Conservation (phyloP, 1,140 invertebrate species). For the Chionoecetes opilio region DNA sequence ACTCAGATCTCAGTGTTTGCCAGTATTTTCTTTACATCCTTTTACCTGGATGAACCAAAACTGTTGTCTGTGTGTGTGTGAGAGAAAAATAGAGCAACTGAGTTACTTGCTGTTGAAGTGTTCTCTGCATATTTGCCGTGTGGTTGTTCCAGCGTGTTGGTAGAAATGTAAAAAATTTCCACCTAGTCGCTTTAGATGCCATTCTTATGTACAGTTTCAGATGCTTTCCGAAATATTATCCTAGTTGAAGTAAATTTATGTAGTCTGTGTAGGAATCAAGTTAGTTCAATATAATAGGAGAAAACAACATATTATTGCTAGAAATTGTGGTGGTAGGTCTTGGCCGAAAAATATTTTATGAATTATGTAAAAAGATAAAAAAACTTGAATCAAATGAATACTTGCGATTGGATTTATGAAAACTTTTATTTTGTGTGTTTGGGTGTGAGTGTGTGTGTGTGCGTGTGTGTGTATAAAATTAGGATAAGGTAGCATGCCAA, state of each 20-base stretch:
- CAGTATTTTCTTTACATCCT: slow-evolving; percentile 9
- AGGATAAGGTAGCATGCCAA: slow-evolving; percentile 66
- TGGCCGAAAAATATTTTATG: slow-evolving; percentile 49
- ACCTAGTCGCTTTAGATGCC: slow-evolving; percentile 42
- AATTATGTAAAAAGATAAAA: slow-evolving; percentile 48
- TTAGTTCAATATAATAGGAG: slow-evolving; percentile 40
- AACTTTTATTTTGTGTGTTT: slow-evolving; percentile 25
- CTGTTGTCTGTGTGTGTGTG: neutral
- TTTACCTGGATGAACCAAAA: slow-evolving; percentile 21
- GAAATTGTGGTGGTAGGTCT: slow-evolving; percentile 24
- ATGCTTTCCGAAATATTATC: slow-evolving; percentile 67
- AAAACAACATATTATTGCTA: slow-evolving; percentile 47
- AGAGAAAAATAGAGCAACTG: slow-evolving; percentile 16
- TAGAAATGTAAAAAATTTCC: slow-evolving; percentile 34
- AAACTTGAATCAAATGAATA: slow-evolving; percentile 51
- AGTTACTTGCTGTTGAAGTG: slow-evolving; percentile 40
- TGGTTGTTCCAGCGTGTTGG: slow-evolving; percentile 34
- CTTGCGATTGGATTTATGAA: slow-evolving; percentile 29
- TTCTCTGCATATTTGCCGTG: slow-evolving; percentile 18
- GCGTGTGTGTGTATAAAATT: slow-evolving; percentile 32
- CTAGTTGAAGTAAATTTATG: slow-evolving; percentile 48
- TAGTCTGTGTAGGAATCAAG: slow-evolving; percentile 50
- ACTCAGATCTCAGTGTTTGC: neutral
- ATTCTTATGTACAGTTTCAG: slow-evolving; percentile 66
- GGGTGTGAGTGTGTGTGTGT: slow-evolving; percentile 1